A percentile compares a stretch with the other conserved stretches of the same genome.
Conservation (phyloP, 2,113 vertebrate species). For the Tylochromis polylepis region DNA sequence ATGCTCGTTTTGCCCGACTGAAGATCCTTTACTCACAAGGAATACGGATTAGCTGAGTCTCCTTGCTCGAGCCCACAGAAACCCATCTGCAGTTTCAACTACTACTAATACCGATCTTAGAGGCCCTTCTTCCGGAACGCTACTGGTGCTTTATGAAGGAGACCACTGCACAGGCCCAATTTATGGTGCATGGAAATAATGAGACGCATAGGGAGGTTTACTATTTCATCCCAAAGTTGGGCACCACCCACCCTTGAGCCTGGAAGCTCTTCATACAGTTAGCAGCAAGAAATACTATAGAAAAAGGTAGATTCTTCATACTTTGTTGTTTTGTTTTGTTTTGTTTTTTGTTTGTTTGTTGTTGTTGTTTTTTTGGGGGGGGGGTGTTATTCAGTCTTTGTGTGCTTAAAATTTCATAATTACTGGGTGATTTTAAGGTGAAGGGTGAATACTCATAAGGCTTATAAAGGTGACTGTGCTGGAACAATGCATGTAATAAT, state of each 20-base stretch:
- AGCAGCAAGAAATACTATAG: background rate
- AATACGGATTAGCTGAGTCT: background rate
- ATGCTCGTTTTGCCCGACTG: conserved; percentile 25
- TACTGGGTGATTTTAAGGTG: background rate
- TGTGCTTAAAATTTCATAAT: conserved; percentile 2
- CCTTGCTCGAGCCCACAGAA: background rate
- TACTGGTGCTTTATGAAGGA: conserved; percentile 3
- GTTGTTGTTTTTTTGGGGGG: too few species aligned
- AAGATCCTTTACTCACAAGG: conserved; percentile 8
- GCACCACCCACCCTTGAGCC: background rate
- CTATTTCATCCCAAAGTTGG: conserved; percentile 6
- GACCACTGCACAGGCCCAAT: conserved; percentile 13
- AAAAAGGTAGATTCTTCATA: background rate
- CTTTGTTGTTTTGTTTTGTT: accelerated
- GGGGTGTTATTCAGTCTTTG: background rate
- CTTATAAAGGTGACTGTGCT: background rate
- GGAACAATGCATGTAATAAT: conserved; percentile 20
- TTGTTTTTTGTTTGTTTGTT: too few species aligned
- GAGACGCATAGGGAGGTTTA: conserved; percentile 28
- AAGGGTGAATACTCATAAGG: background rate
- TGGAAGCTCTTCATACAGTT: background rate
- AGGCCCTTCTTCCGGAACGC: background rate
- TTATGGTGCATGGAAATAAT: conserved; percentile 55
- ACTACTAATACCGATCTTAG: conserved; percentile 1
- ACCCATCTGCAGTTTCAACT: background rate